A percentile compares a stretch with the other conserved stretches of the same genome.
Conservation (phyloP, 1,140 invertebrate genomes). For the Battus philenor region DNA sequence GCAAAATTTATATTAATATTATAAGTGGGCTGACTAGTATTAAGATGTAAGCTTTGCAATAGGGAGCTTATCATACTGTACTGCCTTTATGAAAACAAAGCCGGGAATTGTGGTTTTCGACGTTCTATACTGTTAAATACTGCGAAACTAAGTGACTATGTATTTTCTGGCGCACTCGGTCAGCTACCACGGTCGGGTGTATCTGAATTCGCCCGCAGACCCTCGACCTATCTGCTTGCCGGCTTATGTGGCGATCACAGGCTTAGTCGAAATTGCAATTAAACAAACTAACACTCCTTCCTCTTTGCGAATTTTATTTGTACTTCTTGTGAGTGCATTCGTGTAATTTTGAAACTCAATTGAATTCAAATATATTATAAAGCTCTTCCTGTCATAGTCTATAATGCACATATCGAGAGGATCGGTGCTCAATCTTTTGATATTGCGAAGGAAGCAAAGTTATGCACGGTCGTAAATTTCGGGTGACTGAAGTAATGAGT, state of each 20-base stretch:
- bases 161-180: conserved; percentile 23
- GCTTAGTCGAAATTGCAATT: conserved; percentile 57
- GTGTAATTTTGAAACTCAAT: no score
- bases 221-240: conserved; percentile 40
- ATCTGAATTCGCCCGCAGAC: conserved; percentile 34
- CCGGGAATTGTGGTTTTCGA: conserved; percentile 19
- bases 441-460: conserved; percentile 11
- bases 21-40: no score
- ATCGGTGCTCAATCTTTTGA: conserved; percentile 12
- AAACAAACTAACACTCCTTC: conserved; percentile 29
- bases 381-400: background rate
- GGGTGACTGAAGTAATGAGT: conserved; percentile 10
- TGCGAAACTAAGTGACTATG: conserved; percentile 34
- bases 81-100: conserved; percentile 16
- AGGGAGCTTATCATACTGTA: conserved; percentile 5
- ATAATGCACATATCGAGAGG: conserved; percentile 1
- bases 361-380: background rate
- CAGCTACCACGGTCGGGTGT: conserved; percentile 22
- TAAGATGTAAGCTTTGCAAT: no score
- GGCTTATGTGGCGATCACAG: conserved; percentile 51
- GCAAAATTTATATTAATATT: no score
- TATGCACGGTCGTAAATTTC: conserved; percentile 12
- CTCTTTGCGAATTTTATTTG: conserved; percentile 15
- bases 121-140: conserved; percentile 31
- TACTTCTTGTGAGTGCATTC: no score